Evolutionary conservation across 2,888 invertebrate genomes (phyloP).

Genomic region (Drosophila infuscata): DNA sequence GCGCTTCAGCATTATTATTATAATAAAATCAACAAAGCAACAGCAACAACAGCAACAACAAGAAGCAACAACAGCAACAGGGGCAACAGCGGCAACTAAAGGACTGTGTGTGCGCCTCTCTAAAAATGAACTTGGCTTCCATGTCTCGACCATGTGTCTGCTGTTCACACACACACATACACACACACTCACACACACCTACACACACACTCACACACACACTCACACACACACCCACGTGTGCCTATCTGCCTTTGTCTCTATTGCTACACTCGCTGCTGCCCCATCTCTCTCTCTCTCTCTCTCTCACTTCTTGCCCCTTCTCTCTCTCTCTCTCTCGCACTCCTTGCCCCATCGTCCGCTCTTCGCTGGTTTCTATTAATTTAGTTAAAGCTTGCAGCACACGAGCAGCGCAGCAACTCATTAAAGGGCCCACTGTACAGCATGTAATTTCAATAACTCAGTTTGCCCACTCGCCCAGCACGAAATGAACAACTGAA

Average conservation of each 20-base stretch:
- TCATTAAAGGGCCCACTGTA: conserved; percentile 49
- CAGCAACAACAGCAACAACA: conserved; percentile 14
- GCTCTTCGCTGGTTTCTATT: conserved; percentile 58
- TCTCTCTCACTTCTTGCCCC: background rate
- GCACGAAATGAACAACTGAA: background rate
- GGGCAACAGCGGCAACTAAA: background rate
- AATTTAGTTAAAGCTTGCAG: conserved; percentile 63
- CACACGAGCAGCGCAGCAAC: conserved; percentile 30
- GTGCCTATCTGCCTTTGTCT: background rate
- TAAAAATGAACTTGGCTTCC: conserved; percentile 61
- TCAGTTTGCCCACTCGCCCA: conserved; percentile 49
- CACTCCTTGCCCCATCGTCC: background rate
- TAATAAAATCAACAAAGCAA: conserved; percentile 70
- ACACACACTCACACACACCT: background rate
- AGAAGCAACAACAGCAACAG: background rate
- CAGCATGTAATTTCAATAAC: conserved; percentile 71
- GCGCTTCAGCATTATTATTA: conserved; percentile 68
- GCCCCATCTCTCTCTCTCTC: background rate
- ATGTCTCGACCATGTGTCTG: conserved; percentile 56
- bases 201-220: background rate
- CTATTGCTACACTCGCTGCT: background rate
- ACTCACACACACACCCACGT: background rate
- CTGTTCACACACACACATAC: conserved; percentile 14
- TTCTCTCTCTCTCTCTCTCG: background rate
- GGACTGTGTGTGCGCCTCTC: conserved; percentile 15